These are phyloP conservation scores for Malurus melanocephalus DNA, from an alignment of 2,113 vertebrate species.

Conservation along the genomic window DNA sequence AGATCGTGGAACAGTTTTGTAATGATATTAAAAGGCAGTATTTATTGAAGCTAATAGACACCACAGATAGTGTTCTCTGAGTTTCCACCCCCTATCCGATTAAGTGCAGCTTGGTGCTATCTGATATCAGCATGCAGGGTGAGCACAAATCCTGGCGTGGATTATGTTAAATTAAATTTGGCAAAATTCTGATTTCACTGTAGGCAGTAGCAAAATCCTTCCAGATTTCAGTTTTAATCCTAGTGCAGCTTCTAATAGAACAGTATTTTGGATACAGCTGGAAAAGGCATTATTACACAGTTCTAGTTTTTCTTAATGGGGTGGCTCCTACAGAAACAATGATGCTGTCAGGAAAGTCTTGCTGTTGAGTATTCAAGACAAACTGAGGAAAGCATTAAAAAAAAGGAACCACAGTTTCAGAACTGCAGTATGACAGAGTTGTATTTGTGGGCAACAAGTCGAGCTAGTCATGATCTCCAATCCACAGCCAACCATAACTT, in stretches of 20 bases:
- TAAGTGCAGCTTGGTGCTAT: conserved; percentile 11
- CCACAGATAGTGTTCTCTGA: neutral
- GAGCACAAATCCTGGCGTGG: conserved; percentile 22
- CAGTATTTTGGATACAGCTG: neutral
- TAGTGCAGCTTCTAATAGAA: neutral
- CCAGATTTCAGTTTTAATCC: neutral
- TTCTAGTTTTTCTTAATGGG: neutral
- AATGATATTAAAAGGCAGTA: neutral
- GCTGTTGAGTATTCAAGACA: neutral
- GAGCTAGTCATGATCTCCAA: neutral
- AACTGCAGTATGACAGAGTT: neutral
- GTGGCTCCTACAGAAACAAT: neutral
- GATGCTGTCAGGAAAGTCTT: neutral
- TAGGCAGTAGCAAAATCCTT: neutral
- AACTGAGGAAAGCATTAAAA: neutral
- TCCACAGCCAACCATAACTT: neutral
- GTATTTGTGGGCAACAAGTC: neutral
- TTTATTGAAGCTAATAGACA: neutral
- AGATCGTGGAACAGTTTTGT: neutral
- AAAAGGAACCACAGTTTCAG: neutral
- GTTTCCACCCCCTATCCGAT: neutral
- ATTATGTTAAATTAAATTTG: neutral
- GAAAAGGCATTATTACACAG: neutral
- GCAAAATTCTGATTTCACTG: neutral
- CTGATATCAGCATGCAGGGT: neutral